Conservation (phyloP, 2,113 vertebrate genomes). For the Percopsis transmontana region DNA sequence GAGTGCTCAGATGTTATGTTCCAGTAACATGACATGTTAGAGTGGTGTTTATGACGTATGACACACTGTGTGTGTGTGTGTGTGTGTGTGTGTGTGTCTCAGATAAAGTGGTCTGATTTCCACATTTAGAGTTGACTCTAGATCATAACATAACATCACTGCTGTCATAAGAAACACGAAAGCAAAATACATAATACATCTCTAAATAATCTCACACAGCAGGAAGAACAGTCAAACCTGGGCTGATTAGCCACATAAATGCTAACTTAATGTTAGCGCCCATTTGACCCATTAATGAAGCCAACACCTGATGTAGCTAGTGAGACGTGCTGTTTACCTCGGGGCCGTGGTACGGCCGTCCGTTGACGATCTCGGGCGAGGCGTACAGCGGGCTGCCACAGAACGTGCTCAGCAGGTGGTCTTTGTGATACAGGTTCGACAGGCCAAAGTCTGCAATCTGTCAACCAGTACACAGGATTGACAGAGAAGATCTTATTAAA, state of each 20-base stretch:
- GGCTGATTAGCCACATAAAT: too few relatives aligned
- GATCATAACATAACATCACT: too few relatives aligned
- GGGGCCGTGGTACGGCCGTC: constrained; percentile 86
- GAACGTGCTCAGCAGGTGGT: constrained; percentile 88
- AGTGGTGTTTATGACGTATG: not conserved
- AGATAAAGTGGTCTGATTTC: not conserved
- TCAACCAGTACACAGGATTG: constrained; percentile 38
- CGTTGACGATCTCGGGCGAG: constrained; percentile 90
- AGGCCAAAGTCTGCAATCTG: constrained; percentile 91
- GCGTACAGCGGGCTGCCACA: constrained; percentile 89
- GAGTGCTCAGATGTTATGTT: too few relatives aligned
- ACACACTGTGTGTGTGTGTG: not conserved
- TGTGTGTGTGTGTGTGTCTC: too few relatives aligned
- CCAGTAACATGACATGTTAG: too few relatives aligned
- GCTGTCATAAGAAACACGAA: too few relatives aligned
- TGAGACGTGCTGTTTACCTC: constrained; percentile 76
- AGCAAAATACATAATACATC: too few relatives aligned
- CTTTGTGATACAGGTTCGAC: constrained; percentile 89
- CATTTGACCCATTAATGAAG: too few relatives aligned
- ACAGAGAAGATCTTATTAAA: constrained; percentile 21
- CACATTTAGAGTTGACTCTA: not conserved
- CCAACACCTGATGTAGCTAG: too few relatives aligned
- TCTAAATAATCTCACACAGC: too few relatives aligned
- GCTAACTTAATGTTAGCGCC: too few relatives aligned
- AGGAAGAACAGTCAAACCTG: too few relatives aligned